Base-by-base conservation (phyloP, 2,113 vertebrate species). In the Carassius carassius region DNA sequence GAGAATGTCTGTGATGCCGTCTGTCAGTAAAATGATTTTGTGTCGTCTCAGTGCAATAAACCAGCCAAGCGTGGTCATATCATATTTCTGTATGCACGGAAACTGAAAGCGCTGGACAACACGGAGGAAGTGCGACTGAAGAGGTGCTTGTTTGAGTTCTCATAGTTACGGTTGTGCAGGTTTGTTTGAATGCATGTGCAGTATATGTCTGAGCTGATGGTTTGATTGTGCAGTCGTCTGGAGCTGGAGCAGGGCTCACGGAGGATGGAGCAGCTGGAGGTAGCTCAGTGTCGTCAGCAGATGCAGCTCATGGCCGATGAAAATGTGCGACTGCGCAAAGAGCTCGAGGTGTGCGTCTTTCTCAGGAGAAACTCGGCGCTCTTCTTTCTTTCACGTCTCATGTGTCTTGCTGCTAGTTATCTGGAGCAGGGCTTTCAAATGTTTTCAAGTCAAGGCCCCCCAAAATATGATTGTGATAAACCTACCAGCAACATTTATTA, bases 51-150 rank as follows among this genome's bases (percentile, higher is more conserved):
- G 98, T 99, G 98, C 91, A 99, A 99, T 89, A 99, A 97, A 94
- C 99, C 97, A 78, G 97, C 97, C 0, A 99, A 97, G 87, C 95
- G 95, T 0, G 94, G 94, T 0, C 98, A 99, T 86, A 96, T 99
- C 0, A 95, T 99, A 84, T 77, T 97, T 56, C 95, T 99, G 62
- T 99, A 99, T 0, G 96, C 98, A 0, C 95, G 96, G 1, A 96
- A 94, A 35, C 37, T 99, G 86, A 95, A 92, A 87, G 96, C 96
- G 0, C 85, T 99, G 85, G 98, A 99, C 76, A 99, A 97, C 85
- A 94, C 92, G 0, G 97, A 99, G 87, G 95, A 98, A 29, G 97
- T 98, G 62, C 94, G 83, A 25, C 91, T 98, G 90, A 98, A 96
- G 83, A 98, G 93, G 98, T 99, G 51, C 16, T 60, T 3, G 3